These are phyloP conservation scores for Marmota flaviventris DNA, from an alignment of 2,113 vertebrate species.

Conservation along the genomic window DNA sequence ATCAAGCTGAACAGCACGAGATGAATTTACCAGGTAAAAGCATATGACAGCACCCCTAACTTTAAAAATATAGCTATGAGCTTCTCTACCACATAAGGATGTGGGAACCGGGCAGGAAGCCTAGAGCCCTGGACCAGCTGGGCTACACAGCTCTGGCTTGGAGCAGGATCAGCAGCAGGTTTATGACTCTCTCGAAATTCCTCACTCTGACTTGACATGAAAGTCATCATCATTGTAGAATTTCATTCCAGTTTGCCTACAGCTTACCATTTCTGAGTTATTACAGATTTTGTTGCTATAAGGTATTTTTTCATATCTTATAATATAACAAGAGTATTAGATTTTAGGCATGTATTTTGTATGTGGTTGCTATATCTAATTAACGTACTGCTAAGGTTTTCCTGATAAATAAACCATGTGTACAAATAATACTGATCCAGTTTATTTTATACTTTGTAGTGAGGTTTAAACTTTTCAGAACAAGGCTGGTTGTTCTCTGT, in stretches of 20 bases:
- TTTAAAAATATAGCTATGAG: neutral
- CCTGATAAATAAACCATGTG: neutral
- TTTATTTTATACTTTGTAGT: neutral
- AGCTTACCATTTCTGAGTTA: neutral
- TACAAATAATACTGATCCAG: neutral
- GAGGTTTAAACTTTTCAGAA: neutral
- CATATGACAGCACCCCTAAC: neutral
- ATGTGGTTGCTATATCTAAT: neutral
- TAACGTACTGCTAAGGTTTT: neutral
- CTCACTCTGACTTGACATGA: accelerated
- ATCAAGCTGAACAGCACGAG: no score
- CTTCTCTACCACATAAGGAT: neutral
- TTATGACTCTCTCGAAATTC: neutral
- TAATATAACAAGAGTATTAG: neutral
- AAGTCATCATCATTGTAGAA: no score
- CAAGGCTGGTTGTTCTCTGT: neutral
- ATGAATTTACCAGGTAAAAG: neutral
- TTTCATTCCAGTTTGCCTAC: neutral
- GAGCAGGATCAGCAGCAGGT: neutral
- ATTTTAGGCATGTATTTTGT: neutral
- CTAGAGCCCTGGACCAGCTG: neutral
- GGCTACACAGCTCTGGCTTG: neutral
- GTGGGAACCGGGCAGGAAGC: neutral
- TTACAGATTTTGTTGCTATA: neutral
- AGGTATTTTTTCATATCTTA: neutral